Evolutionary conservation across 2,113 vertebrate genomes (phyloP), one percentile per base, ranked within the genome.

Genomic region (Carassius carassius): DNA sequence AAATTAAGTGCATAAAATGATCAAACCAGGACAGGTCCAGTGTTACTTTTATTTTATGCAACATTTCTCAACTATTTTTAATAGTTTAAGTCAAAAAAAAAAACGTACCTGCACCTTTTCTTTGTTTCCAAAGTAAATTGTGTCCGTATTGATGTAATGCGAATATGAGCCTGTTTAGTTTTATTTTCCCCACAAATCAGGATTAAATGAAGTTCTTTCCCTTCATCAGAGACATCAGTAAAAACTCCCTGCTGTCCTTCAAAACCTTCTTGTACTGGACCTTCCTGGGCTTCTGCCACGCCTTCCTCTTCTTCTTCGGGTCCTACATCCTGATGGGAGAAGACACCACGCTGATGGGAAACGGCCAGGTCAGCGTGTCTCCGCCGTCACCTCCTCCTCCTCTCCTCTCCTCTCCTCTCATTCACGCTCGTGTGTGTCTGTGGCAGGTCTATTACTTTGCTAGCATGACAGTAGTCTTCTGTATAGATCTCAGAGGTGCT

Each of bases 201-300:
- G 47, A 49, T 47, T 2, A 47, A 44, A 23, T 51, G 0, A 54
- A 4, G 9, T 41, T 89, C 54, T 72, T 82, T 87, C 65, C 87
- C 12, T 91, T 90, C 85, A 86, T 85, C 95, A 99, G 98, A 94
- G 98, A 99, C 91, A 99, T 99, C 92, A 98, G 96, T 93, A 98
- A 95, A 95, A 99, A 99, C 86, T 92, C 95, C 78, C 92, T 96
- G 86, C 94, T 99, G 83, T 97, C 97, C 76, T 97, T 95, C 92
- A 95, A 95, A 91, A 97, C 96, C 12, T 99, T 99, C 93, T 91
- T 99, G 91, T 98, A 99, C 92, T 99, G 98, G 98, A 99, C 98
- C 3, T 9, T 97, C 85, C 90, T 99, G 92, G 98, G 98, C 83
- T 99, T 99, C 92, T 95, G 92, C 90, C 98, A 99, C 74, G 97